These are phyloP conservation scores for Tipula unca DNA, from an alignment of 2,888 invertebrate species.

Conservation along the genomic window DNA sequence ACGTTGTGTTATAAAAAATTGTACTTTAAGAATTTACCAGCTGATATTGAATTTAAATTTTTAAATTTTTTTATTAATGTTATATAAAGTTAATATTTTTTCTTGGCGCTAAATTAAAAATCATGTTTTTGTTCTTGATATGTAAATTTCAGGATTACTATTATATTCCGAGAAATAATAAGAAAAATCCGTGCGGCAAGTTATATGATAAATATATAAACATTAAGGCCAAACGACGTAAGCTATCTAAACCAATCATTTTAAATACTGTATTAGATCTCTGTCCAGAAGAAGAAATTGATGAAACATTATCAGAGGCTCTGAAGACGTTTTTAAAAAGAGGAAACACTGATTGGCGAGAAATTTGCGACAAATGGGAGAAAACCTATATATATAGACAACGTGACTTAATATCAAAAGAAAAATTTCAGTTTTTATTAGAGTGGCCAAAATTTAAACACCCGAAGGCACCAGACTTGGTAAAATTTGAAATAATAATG, in stretches of 20 bases:
- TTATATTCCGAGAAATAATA: not conserved
- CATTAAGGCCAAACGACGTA: not conserved
- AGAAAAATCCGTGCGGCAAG: not conserved
- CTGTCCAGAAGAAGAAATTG: constrained; percentile 3
- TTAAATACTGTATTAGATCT: not conserved
- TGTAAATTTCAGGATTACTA: not conserved
- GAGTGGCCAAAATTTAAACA: constrained; percentile 16
- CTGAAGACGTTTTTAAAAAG: not conserved
- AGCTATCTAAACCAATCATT: not conserved
- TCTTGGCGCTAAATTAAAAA: too few species aligned
- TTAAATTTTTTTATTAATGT: too few species aligned
- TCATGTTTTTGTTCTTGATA: not conserved
- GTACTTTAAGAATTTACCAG: too few species aligned
- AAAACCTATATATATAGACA: constrained; percentile 17
- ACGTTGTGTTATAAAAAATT: too few species aligned
- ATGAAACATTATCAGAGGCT: constrained; percentile 9
- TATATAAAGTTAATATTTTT: too few species aligned
- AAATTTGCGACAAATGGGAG: constrained; percentile 19
- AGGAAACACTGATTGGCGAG: not conserved
- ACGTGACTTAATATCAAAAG: not conserved
- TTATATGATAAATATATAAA: not conserved
- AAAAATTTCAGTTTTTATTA: not conserved
- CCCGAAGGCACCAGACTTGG: not conserved
- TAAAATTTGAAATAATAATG: too few species aligned
- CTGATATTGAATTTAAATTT: too few species aligned